These are phyloP conservation scores for Triplophysa dalaica DNA, from an alignment of 2,113 vertebrate genomes.

Conservation along the genomic window DNA sequence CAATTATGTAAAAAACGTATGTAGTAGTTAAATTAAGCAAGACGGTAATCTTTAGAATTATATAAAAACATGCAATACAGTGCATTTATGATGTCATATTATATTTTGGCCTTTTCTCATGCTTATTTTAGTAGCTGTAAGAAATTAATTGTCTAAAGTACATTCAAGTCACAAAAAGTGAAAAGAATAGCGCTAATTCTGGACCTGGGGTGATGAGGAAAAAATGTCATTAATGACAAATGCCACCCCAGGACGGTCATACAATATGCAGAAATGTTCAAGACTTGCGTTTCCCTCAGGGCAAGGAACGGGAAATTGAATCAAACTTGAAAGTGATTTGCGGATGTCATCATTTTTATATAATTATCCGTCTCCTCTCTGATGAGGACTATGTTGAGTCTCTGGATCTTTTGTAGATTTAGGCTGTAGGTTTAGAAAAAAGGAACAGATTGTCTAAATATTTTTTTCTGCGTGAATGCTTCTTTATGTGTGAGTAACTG, in stretches of 20 bases:
- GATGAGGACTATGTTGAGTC: conserved; percentile 19
- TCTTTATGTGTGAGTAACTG: background rate
- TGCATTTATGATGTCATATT: too few species aligned
- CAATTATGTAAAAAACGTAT: too few species aligned
- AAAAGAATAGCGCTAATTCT: conserved; percentile 13
- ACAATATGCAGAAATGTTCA: conserved; percentile 12
- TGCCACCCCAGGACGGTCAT: conserved; percentile 16
- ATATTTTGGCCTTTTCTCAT: background rate
- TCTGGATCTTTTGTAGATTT: background rate
- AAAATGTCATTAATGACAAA: conserved; percentile 44
- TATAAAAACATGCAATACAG: too few species aligned
- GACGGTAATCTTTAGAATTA: too few species aligned
- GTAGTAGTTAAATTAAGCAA: too few species aligned
- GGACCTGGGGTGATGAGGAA: background rate
- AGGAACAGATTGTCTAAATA: too few species aligned
- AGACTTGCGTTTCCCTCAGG: conserved; percentile 15
- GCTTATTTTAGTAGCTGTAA: conserved; percentile 1
- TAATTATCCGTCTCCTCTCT: conserved; percentile 36
- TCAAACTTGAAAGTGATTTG: conserved; percentile 19
- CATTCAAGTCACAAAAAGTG: background rate
- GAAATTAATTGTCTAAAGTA: background rate
- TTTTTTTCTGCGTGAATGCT: background rate
- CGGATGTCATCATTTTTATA: conserved; percentile 25
- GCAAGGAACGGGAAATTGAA: conserved; percentile 40
- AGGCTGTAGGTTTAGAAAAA: background rate